Percentiles rank a stretch among this genome's conserved stretches.
Conservation (phyloP, 2,888 invertebrate species). For the Idaea aversata region DNA sequence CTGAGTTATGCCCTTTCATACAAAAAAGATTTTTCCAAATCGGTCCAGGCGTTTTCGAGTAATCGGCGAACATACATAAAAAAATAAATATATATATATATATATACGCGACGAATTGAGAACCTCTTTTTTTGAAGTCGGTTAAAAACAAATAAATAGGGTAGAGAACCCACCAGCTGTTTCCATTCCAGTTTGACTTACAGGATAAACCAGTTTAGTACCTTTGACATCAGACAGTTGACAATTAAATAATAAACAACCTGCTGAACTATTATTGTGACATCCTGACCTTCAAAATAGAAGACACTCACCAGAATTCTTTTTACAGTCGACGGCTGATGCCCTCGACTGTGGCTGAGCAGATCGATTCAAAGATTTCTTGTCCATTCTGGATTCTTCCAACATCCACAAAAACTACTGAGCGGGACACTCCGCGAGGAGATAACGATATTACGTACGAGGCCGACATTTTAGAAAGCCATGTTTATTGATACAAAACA, state of each 20-base stretch:
- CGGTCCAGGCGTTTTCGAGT: too few species aligned
- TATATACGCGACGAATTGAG: too few species aligned
- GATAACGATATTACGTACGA: slow-evolving; percentile 84
- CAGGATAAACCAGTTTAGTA: neutral
- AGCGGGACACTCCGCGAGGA: slow-evolving; percentile 86
- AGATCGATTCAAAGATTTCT: slow-evolving; percentile 85
- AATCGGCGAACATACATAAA: too few species aligned
- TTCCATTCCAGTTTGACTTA: neutral
- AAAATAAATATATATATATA: too few species aligned
- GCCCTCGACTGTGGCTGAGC: slow-evolving; percentile 86
- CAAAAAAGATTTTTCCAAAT: too few species aligned
- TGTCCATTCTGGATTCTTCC: slow-evolving; percentile 86
- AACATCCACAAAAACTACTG: slow-evolving; percentile 76
- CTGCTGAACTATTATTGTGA: neutral
- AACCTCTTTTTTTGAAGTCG: too few species aligned
- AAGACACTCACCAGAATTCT: slow-evolving; percentile 82
- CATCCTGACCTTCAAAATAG: slow-evolving; percentile 41
- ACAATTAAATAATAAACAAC: neutral
- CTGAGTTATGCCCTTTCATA: too few species aligned
- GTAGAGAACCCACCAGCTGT: neutral
- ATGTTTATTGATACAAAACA: slow-evolving; percentile 83
- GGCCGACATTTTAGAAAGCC: slow-evolving; percentile 91
- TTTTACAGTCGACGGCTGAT: slow-evolving; percentile 86
- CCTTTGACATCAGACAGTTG: neutral
- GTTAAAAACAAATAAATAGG: too few species aligned